Conservation (phyloP, 2,797 vertebrate species). For the Okamejei kenojei region DNA sequence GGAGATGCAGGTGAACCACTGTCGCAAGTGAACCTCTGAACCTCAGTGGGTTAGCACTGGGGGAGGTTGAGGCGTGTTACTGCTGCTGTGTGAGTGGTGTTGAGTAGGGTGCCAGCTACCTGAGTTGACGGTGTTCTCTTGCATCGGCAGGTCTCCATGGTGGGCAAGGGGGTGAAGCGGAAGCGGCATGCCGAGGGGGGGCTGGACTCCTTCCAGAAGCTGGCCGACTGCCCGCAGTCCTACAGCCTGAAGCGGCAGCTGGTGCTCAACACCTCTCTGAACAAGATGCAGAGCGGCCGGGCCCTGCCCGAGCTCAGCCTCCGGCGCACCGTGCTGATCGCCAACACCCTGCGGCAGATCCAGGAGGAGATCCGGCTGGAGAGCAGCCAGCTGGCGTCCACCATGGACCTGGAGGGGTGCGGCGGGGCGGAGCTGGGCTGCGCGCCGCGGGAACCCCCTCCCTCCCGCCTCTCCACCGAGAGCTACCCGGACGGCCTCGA, state of each 20-base stretch:
- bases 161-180: constrained; percentile 66
- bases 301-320: constrained; percentile 65
- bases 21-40: no score
- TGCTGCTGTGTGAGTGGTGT: neutral
- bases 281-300: constrained; percentile 67
- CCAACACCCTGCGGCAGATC: constrained; percentile 69
- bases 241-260: constrained; percentile 64
- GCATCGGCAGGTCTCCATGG: constrained; percentile 54
- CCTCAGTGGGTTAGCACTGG: neutral
- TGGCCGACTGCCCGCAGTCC: constrained; percentile 32
- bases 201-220: constrained; percentile 41
- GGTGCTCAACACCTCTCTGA: constrained; percentile 67
- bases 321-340: constrained; percentile 67
- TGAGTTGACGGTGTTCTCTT: neutral
- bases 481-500: constrained; percentile 43
- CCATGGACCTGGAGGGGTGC: neutral
- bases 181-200: constrained; percentile 54
- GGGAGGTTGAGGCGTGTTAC: neutral
- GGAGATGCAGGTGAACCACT: no score
- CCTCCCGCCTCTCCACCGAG: constrained; percentile 3
- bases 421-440: neutral
- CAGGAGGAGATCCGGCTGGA: constrained; percentile 50
- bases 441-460: neutral
- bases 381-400: neutral
- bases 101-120: neutral